Evolutionary conservation across 2,888 invertebrate species (phyloP), one percentile per base, ranked within the genome.

Genomic region (Balanococcus diminutus): DNA sequence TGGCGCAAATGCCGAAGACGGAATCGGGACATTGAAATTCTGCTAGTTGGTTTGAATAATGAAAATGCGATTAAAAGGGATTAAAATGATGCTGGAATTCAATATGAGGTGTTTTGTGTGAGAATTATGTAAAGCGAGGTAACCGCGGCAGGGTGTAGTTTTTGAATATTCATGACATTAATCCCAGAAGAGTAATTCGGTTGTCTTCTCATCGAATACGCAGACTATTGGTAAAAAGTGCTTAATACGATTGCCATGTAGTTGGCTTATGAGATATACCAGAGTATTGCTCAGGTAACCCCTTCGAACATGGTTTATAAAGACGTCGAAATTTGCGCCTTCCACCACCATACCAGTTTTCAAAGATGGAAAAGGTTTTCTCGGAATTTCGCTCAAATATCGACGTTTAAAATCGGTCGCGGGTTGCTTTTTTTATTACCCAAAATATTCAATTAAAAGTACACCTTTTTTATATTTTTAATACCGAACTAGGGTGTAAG

Each of bases 151-250:
- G 67, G 75, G 85, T 28, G 16, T 42, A 79, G 31, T 39, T 85
- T 85, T 85, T 85, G 85, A 85, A 85, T 85, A 85, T 85, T 85
- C 85, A 85, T 85, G 85, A 85, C 85, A 42, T 79, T 85, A 85
- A 85, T 85, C 85, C 85, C 85, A 19, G 31, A 51, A 67, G 85
- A 46, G 75, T 85, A 79, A 75, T 85, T 85, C 85, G 85, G 25
- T 22, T 85, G 85, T 75, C 79, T 85, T 22, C 67, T 84, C 46
- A 42, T 85, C 56, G 31, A 51, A 28, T 82, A 56, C 42, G n/a
- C 39, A 36, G 72, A 31, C 72, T 79, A 67, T 36, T 79, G 75
- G 75, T 28, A 79, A 79, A 79, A 79, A 79, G 36, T 79, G 75
- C 75, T 32, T 79, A 19, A 36, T 36, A 36, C 36, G 32, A 36